Evolutionary conservation across 1,140 invertebrate genomes (phyloP), one percentile per base, ranked within the genome.

Genomic region (Drosophila kepulauana): DNA sequence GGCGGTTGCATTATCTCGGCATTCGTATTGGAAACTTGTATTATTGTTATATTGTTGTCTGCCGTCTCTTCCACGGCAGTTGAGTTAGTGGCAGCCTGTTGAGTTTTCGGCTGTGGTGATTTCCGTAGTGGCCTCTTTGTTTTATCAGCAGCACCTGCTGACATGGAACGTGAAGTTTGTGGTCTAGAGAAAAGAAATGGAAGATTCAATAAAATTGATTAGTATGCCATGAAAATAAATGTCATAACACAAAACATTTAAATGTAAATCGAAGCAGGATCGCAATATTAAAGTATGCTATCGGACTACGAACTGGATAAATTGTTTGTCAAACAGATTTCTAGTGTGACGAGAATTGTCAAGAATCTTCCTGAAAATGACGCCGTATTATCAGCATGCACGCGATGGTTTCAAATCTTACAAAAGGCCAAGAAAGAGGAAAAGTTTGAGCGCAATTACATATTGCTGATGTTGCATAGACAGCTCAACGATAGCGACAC

Each of bases 11-110:
- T 38, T 38, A 59, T 46, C 48, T 68, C 67, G n/a, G 45, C 59
- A 57, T 70, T 90, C 45, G 71, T 63, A 59, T 90, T 90, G 11
- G 86, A 92, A 15, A 92, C 91, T 74, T 92, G 90, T 58, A 92
- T 92, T 28, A 92, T 92, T 43, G 91, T 92, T 5, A 92, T 81
- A 59, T 92, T 92, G 38, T 90, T 84, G 33, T 91, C 72, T 38
- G 73, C 35, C 25, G 61, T 41, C 5, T 86, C 86, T 15, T 72
- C 72, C n/a, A 38, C 33, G 48, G 46, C 54, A 3, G 45, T 30
- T 58, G 62, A 35, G 33, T 63, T 70, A n/a, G 75, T 38, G 33
- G 56, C 46, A 38, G 49, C 8, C 51, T 41, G 30, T 70, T 87
- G 38, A 3, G 20, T 13, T 46, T 62, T 69, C 0, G 58, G 58